Evolutionary conservation across 2,797 vertebrate genomes (phyloP), one percentile per base, ranked within the genome.

Genomic region (Taenioides sp.): DNA sequence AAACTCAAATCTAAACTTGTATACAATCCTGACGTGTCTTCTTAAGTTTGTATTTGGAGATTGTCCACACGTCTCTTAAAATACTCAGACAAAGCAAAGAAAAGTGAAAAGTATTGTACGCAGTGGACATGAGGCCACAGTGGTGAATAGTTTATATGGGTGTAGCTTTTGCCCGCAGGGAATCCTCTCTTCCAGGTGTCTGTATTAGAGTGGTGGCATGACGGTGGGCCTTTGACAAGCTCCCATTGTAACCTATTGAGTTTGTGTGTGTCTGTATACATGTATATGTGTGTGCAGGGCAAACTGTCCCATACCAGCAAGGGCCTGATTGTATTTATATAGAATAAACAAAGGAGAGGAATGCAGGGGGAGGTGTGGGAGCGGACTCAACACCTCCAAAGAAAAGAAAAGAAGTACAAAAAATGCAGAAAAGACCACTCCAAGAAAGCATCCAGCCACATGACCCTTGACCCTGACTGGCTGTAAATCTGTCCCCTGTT

Each of bases 301-400:
- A 83, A 80, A 86, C 85, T 65, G 69, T 71, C 75, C 84, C 78
- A 87, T 85, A 70, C 68, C 84, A 80, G 86, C 85, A 88, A 83
- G 84, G 59, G 81, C 81, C 86, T 80, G 86, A 88, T 90, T 89
- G 88, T 91, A 91, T 93, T 91, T 91, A 91, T 92, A 87, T 88
- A 89, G 91, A 92, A 92, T 91, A 91, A 94, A 94, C 89, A 93
- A 93, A 92, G 84, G 91, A 52, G 79, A 82, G 84, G 91, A 93
- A 93, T 91, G 92, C 79, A 64, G 91, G 89, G 87, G 91, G 91
- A 90, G 86, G 91, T 89, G 90, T 91, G 87, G 87, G 89, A 91
- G 90, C 85, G 82, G 70, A 81, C 81, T 71, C 77, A 83, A 91
- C 87, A 90, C 86, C 91, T 91, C 87, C 87, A 86, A 82, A 87